Evolutionary conservation across 1,140 invertebrate species (phyloP).

Genomic region (Drosophila sproati): DNA sequence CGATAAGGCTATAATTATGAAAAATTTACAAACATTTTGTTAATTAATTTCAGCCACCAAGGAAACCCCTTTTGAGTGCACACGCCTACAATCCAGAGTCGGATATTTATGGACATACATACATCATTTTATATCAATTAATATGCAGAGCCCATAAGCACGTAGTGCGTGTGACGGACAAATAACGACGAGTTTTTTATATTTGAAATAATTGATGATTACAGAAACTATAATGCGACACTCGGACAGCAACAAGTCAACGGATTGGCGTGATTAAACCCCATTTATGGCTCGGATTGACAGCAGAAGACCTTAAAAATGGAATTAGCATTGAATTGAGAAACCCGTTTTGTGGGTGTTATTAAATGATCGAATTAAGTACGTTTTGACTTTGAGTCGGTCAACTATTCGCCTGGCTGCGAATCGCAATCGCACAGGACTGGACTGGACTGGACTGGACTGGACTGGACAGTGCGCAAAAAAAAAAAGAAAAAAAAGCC

Average conservation of each 20-base stretch:
- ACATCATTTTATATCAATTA: constrained; percentile 66
- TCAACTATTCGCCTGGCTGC: constrained; percentile 18
- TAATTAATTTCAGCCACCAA: constrained; percentile 73
- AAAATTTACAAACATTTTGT: constrained; percentile 71
- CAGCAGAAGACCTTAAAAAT: constrained; percentile 53
- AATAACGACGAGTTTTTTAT: constrained; percentile 29
- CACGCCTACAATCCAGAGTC: constrained; percentile 24
- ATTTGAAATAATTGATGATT: neutral
- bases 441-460: constrained; percentile 2
- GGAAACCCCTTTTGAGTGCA: constrained; percentile 52
- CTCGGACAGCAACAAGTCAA: constrained; percentile 37
- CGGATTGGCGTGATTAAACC: constrained; percentile 41
- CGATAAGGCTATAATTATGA: constrained; percentile 66
- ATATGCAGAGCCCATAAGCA: constrained; percentile 56
- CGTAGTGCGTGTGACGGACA: constrained; percentile 53
- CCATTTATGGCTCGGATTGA: constrained; percentile 65
- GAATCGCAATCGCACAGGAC: constrained; percentile 5
- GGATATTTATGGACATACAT: constrained; percentile 21
- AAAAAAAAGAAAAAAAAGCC: neutral
- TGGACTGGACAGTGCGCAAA: neutral
- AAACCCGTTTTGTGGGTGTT: constrained; percentile 58
- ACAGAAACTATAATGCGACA: constrained; percentile 33
- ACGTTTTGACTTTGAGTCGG: constrained; percentile 29
- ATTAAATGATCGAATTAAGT: constrained; percentile 61
- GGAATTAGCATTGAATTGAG: constrained; percentile 31